A percentile compares a stretch with the other conserved stretches of the same genome.
phyloP scores from a whole-genome alignment of 53 echinoderm and acorn worm genomes.

The Holothuria leucospilota region DNA sequence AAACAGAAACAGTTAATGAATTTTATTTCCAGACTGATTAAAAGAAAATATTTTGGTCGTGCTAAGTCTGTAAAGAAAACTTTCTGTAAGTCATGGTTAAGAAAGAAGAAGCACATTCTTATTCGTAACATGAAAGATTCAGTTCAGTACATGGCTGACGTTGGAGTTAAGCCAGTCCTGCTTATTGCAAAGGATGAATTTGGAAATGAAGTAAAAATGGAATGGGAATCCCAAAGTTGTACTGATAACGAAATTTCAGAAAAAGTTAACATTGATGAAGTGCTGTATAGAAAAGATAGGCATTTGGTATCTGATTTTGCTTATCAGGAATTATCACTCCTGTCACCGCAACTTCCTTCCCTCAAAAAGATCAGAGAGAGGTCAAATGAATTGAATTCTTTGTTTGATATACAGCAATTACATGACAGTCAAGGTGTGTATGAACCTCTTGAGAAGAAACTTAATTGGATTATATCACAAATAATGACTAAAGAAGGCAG shows the following conservation, averaged over 20 bases:
- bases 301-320: slow-evolving; percentile 13
- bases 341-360: slow-evolving; percentile 9
- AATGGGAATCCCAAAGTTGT: not conserved
- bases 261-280: slow-evolving; percentile 8
- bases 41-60: slow-evolving; percentile 13
- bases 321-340: slow-evolving; percentile 17
- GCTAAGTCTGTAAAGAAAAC: slow-evolving; percentile 5
- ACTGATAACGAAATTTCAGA: not conserved
- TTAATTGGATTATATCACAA: slow-evolving; percentile 7
- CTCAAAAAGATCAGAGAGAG: not conserved
- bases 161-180: slow-evolving; percentile 1
- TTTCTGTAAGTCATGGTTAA: slow-evolving; percentile 1
- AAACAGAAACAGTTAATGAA: slow-evolving; percentile 23
- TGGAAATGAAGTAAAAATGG: slow-evolving; percentile 6
- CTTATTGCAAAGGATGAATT: slow-evolving; percentile 31
- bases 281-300: slow-evolving; percentile 5
- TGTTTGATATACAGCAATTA: slow-evolving; percentile 1
- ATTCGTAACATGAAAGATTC: not conserved
- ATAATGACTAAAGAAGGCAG: slow-evolving; percentile 4
- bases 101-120: slow-evolving; percentile 8
- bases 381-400: slow-evolving; percentile 4
- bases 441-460: not conserved
- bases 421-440: slow-evolving; percentile 6
- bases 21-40: slow-evolving; percentile 7
- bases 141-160: slow-evolving; percentile 1